phyloP scores from a whole-genome alignment of 1,140 invertebrate genomes.

The Diuraphis noxia region DNA sequence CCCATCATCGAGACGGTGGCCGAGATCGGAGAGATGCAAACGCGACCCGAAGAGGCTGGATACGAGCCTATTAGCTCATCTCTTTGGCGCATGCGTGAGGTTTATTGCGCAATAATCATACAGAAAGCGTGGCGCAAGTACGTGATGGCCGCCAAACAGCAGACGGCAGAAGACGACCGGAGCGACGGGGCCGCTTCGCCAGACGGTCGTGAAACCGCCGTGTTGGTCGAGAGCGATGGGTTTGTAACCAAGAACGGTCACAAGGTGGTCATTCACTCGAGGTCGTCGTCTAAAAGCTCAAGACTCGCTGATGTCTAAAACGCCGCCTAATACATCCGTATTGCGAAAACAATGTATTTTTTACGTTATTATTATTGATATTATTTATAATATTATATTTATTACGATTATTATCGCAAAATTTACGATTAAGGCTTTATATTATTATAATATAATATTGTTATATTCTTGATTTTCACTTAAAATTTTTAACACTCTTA shows the following conservation, averaged over 20 bases:
- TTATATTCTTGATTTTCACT: constrained; percentile 24
- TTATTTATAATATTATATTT: constrained; percentile 6
- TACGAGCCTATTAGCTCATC: constrained; percentile 93
- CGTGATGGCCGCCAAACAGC: constrained; percentile 59
- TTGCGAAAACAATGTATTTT: not conserved
- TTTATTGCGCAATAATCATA: constrained; percentile 92
- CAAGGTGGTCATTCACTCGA: constrained; percentile 84
- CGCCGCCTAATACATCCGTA: not conserved
- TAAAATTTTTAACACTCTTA: constrained; percentile 1
- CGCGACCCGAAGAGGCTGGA: constrained; percentile 79
- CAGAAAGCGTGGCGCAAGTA: constrained; percentile 91
- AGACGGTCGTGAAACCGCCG: constrained; percentile 71
- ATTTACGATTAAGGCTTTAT: not conserved
- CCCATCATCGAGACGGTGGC: constrained; percentile 87
- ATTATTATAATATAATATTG: not conserved
- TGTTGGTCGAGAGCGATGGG: constrained; percentile 80
- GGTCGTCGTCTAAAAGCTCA: constrained; percentile 78
- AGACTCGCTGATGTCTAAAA: constrained; percentile 79
- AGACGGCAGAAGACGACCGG: constrained; percentile 61
- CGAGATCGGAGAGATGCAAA: constrained; percentile 74
- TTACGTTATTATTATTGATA: not conserved
- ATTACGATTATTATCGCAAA: constrained; percentile 5
- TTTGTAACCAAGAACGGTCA: constrained; percentile 81
- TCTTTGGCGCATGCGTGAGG: constrained; percentile 90
- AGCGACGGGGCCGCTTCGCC: constrained; percentile 57